phyloP scores from a whole-genome alignment of 2,797 vertebrate genomes.

The Poeciliopsis gracilis region DNA sequence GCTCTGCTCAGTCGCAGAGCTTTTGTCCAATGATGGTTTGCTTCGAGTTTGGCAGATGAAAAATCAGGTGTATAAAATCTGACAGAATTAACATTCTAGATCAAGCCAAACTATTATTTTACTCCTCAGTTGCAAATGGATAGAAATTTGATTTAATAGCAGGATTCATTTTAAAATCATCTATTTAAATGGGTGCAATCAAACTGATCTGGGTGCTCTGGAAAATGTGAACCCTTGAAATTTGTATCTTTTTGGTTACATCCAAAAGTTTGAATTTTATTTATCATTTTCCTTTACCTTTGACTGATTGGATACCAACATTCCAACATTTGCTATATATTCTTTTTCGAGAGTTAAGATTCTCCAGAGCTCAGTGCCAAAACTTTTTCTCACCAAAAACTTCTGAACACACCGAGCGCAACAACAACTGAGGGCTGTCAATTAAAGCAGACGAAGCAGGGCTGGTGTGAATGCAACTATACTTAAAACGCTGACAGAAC shows the following conservation, averaged over 20 bases:
- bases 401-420: no score
- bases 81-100: background rate
- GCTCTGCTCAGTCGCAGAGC: slow-evolving; percentile 24
- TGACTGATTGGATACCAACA: no score
- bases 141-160: background rate
- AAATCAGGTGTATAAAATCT: slow-evolving; percentile 10
- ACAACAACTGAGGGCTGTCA: no score
- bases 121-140: background rate
- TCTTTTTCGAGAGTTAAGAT: no score
- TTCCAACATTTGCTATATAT: no score
- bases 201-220: background rate
- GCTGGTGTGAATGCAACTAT: no score
- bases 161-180: background rate
- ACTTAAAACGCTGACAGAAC: no score
- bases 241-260: background rate
- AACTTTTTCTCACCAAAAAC: no score
- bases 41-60: slow-evolving; percentile 36
- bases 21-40: slow-evolving; percentile 24
- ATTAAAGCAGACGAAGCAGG: no score
- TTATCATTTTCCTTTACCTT: background rate
- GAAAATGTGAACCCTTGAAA: background rate
- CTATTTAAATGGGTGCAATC: background rate
- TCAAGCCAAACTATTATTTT: background rate
- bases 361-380: no score
- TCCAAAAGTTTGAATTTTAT: background rate